A percentile compares a stretch with the other conserved stretches of the same genome.
phyloP scores from a whole-genome alignment of 2,797 vertebrate species.

The Notoglanidium macrostoma region DNA sequence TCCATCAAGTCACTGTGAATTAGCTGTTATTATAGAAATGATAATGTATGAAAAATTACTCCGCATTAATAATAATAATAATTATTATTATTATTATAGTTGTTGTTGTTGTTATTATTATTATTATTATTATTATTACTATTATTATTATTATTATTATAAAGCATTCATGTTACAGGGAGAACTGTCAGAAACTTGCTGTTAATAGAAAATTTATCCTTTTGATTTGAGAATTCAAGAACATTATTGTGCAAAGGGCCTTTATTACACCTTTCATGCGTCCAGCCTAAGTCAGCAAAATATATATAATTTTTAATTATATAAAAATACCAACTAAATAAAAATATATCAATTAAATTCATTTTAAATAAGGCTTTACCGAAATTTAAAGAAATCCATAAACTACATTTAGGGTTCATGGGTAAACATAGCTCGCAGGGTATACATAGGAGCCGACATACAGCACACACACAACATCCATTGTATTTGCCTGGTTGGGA shows the following conservation, averaged over 20 bases:
- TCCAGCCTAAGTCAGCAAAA: not conserved
- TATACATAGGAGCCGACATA: not conserved
- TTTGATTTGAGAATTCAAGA: not conserved
- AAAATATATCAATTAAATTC: not conserved
- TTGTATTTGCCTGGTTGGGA: slow-evolving; percentile 33
- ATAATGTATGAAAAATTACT: too few relatives aligned
- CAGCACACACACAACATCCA: slow-evolving; percentile 13
- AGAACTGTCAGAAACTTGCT: not conserved
- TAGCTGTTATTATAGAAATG: too few relatives aligned
- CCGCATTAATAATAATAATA: too few relatives aligned
- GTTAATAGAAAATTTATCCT: not conserved
- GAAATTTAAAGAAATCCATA: not conserved
- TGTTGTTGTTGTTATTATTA: too few relatives aligned
- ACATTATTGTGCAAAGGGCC: not conserved
- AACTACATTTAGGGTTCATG: not conserved
- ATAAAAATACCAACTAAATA: not conserved
- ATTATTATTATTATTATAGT: too few relatives aligned
- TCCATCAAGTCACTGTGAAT: too few relatives aligned
- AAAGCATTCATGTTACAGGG: too few relatives aligned
- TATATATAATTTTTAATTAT: not conserved
- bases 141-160: too few relatives aligned
- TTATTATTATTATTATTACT: too few relatives aligned
- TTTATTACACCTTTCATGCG: not conserved
- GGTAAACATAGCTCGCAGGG: not conserved
- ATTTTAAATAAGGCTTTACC: not conserved